Evolutionary conservation across 2,888 invertebrate genomes (phyloP), one percentile per base, ranked within the genome.

Genomic region (Galeopsomyia nigrocyanea): DNA sequence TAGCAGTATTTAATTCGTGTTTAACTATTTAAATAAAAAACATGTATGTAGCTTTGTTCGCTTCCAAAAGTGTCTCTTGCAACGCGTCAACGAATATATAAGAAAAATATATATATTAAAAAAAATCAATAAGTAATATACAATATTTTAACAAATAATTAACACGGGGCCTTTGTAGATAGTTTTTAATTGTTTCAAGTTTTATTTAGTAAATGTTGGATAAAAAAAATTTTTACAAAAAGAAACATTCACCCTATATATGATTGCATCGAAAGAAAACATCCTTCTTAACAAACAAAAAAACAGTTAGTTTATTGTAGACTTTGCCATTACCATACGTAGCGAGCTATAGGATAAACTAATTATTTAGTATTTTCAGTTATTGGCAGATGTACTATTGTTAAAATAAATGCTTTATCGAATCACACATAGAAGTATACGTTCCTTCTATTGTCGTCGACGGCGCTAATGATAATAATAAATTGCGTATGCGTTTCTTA

Each of bases 151-250:
- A 65, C 56, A 77, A 76, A 77, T 71, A 77, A 80, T 75, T 78
- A 78, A 78, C 75, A 73, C 63, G 79, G 78, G 81, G 80, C 80
- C 81, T 82, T 80, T 83, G 81, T 82, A 82, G 82, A 81, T 84
- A 84, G 78, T 78, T 79, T 79, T 80, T 79, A 77, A 80, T 78
- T 74, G 76, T 70, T 76, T 72, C 68, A 74, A 76, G 63, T 76
- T 78, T 78, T 75, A 10, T 39, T 63, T 63, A 47, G 31, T 62
- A 66, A 65, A 58, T 63, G 61, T 68, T 65, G 57, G 56, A 71
- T 61, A 73, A 70, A 26, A 73, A 70, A 26, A 68, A 75, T 71
- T 75, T 72, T 55, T 74, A 69, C 21, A 31, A 75, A 31, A 75
- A 66, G 21, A 68, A 61, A 31, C 61, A 68, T n/a, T 50, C 47